phyloP scores from a whole-genome alignment of 2,113 vertebrate genomes.

The Aphelocoma coerulescens region DNA sequence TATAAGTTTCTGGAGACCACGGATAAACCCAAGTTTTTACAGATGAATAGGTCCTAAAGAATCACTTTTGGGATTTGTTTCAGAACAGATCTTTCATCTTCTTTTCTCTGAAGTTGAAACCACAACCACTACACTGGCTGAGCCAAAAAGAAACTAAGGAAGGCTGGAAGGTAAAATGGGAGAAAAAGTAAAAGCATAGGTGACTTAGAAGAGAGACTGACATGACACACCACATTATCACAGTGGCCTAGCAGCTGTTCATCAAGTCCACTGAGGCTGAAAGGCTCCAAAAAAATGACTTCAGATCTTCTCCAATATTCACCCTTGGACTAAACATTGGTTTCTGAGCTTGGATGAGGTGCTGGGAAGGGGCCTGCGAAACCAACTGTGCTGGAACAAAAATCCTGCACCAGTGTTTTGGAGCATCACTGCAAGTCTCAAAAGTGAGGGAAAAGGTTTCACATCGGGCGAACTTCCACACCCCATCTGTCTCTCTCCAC shows the following conservation, averaged over 20 bases:
- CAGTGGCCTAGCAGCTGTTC: background rate
- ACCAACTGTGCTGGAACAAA: background rate
- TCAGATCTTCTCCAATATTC: background rate
- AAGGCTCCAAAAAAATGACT: background rate
- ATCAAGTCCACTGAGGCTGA: background rate
- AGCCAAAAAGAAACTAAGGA: background rate
- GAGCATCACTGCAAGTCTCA: background rate
- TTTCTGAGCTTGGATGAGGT: background rate
- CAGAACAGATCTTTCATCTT: background rate
- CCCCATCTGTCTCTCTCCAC: background rate
- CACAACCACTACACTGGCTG: background rate
- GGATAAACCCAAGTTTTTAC: background rate
- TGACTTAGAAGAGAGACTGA: background rate
- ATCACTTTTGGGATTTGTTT: background rate
- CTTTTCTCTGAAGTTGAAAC: background rate
- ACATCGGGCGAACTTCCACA: background rate
- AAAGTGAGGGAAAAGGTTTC: background rate
- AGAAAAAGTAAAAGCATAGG: background rate
- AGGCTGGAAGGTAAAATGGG: background rate
- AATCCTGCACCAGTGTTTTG: background rate
- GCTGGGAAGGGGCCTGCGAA: background rate
- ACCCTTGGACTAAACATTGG: background rate
- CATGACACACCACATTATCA: background rate
- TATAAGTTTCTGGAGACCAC: background rate
- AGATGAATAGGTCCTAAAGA: background rate